Base-by-base conservation (phyloP, 2,888 invertebrate genomes). In the Allophyes oxyacanthae region DNA sequence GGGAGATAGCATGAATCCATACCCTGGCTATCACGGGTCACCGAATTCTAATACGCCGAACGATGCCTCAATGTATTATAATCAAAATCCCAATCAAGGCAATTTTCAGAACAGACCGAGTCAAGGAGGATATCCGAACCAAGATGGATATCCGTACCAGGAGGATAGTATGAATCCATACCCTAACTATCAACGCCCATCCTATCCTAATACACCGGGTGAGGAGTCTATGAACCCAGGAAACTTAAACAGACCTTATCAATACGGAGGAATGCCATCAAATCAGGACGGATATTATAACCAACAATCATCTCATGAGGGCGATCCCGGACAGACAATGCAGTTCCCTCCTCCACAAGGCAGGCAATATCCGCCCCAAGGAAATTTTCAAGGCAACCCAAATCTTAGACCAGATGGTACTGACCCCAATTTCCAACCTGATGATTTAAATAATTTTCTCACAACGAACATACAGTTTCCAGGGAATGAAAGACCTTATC, bases 21-120 rank as follows among this genome's bases (percentile, higher is more conserved):
- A 75, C 37, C 61, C 56, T 6, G 59, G 50, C 48, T 58, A 64
- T 44, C 63, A 57, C 44, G 43, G 32, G 25, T 58, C 68, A 13
- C 10, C 42, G 20, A n/a, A n/a, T n/a, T n/a, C n/a, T n/a, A n/a
- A n/a, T n/a, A n/a, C n/a, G n/a, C 32, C 51, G 6, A 44, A 30
- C 6, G 50, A 56, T 37, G 33, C 33, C 0, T 37, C 46, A 36
- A 14, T 37, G 33, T 60, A 58, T 52, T 59, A 59, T 14, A 34
- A 11, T 43, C 52, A 50, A 40, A 37, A 46, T 25, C 44, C 54
- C 8, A 53, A 57, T 43, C 46, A 54, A 50, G 37, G 32, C 11
- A 55, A 60, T 30, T 41, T 48, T 6, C 57, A 51, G 36, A 49
- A 56, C 20, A 34, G 38, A 14, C 62, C 59, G 3, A 33, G 30